Evolutionary conservation across 2,113 vertebrate species (phyloP), one percentile per base, ranked within the genome.

Genomic region (Chaenocephalus aceratus): DNA sequence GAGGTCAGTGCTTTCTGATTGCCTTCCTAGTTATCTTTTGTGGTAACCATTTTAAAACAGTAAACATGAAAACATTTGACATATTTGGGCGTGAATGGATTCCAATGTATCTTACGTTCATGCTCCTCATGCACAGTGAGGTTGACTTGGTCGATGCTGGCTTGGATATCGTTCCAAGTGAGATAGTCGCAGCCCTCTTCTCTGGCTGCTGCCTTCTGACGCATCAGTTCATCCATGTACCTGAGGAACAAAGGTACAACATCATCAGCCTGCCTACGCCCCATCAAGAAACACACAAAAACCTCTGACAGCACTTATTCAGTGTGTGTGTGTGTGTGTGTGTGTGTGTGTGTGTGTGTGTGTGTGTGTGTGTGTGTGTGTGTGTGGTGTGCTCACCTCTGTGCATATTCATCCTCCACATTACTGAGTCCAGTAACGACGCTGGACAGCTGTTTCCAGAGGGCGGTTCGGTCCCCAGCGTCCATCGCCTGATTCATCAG

Each of bases 111-210:
- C 97, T 96, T 92, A 99, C 98, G 92, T 88, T 97, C 97, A 0
- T 99, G 97, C 60, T 99, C 98, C 90, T 99, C 97, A 2, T 92
- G 97, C 45, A 99, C 96, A n/a, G 91, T 85, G 77, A 89, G 44
- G 85, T 99, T 99, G 89, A 99, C 97, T 4, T 92, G 96, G 93
- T 98, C 97, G 63, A 99, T 86, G n/a, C 95, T 97, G 0, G 97
- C 97, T 14, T 99, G 98, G 81, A 99, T 99, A 93, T 98, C 97
- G n/a, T 99, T 99, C 98, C 98, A 99, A 0, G 97, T 97, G 63
- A 99, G 91, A 49, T 96, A 98, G 10, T 96, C 95, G 14, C 72
- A 90, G 26, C 96, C 95, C 34, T 96, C 93, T 49, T 94, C 94
- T 44, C 77, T 90, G 3, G 92, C 94, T 41, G 94, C 94, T 4